Percentiles rank a stretch among this genome's conserved stretches.
Evolutionary conservation across 2,797 vertebrate species (phyloP).

Genomic region (Anguilla marmorata): DNA sequence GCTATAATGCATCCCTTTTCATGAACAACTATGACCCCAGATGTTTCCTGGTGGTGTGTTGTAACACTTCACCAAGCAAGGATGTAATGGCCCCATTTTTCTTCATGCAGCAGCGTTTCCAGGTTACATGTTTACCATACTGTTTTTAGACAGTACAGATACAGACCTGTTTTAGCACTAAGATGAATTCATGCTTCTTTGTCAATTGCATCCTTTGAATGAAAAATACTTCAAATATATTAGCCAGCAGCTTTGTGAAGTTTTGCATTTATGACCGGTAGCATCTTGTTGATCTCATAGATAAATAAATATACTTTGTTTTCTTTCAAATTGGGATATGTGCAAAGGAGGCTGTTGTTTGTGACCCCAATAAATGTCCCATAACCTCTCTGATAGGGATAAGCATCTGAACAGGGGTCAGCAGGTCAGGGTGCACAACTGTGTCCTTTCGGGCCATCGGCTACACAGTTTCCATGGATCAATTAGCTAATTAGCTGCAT

Average conservation of each 20-base stretch:
- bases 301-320: background rate
- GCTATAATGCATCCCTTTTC: too few species aligned
- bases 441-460: background rate
- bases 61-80: background rate
- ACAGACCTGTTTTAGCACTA: background rate
- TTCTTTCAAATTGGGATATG: background rate
- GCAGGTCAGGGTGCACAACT: too few species aligned
- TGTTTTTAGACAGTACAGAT: background rate
- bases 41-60: background rate
- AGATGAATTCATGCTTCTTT: background rate
- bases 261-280: background rate
- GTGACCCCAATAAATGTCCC: background rate
- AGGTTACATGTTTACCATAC: background rate
- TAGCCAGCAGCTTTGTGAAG: background rate
- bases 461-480: background rate
- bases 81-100: background rate
- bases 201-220: background rate
- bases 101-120: background rate
- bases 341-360: background rate
- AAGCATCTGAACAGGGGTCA: background rate
- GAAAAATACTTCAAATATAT: background rate
- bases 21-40: background rate
- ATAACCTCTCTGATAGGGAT: background rate
- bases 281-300: background rate
- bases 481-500: background rate